Evolutionary conservation across 2,113 vertebrate species (phyloP).

Genomic region (Gadus chalcogrammus): DNA sequence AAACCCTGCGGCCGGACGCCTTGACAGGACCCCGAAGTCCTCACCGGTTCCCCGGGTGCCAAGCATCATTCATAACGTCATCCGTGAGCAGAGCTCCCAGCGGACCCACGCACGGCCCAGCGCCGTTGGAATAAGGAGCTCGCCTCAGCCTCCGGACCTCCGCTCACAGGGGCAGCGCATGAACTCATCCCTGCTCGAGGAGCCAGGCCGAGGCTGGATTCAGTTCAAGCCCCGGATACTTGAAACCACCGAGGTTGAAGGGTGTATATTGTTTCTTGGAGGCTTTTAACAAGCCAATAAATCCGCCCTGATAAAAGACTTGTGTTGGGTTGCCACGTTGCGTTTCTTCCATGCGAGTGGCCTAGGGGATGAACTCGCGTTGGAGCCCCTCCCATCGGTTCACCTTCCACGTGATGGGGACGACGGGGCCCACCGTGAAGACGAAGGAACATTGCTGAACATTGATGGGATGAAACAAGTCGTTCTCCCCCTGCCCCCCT

Average conservation of each 20-base stretch:
- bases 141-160: neutral
- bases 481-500: no score
- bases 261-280: conserved; percentile 10
- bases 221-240: conserved; percentile 8
- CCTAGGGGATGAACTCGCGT: neutral
- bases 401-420: neutral
- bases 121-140: neutral
- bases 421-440: neutral
- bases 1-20: neutral
- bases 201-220: conserved; percentile 6
- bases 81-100: neutral
- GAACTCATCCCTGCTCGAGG: conserved; percentile 14
- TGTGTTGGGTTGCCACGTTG: conserved; percentile 7
- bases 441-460: neutral
- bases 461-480: neutral
- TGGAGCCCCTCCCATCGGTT: no score
- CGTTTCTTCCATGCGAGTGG: conserved; percentile 10
- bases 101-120: neutral
- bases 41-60: neutral
- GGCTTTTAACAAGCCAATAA: conserved; percentile 33
- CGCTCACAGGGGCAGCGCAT: neutral
- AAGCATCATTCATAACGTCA: neutral
- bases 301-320: conserved; percentile 30
- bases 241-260: conserved; percentile 35
- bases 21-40: neutral